phyloP scores from a whole-genome alignment of 2,888 invertebrate genomes.

The Nomada goodeniana region DNA sequence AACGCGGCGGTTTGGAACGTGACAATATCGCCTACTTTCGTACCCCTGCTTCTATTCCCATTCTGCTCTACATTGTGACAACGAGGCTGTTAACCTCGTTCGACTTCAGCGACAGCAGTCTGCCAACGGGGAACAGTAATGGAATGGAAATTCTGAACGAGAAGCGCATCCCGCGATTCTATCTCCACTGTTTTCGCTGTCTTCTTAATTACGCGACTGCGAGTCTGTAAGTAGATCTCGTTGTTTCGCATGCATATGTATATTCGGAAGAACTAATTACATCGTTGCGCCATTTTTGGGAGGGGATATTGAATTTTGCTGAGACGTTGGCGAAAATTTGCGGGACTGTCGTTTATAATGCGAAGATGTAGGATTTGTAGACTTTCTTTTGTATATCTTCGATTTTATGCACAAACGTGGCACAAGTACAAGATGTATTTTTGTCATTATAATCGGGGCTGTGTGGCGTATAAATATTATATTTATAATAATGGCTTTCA shows the following conservation, averaged over 20 bases:
- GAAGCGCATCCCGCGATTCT: slow-evolving; percentile 4
- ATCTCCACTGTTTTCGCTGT: not conserved
- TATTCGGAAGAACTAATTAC: not conserved
- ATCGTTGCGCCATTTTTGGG: no score
- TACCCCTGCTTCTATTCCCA: slow-evolving; percentile 31
- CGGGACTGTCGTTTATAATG: not conserved
- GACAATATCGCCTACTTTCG: slow-evolving; percentile 60
- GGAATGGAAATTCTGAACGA: slow-evolving; percentile 42
- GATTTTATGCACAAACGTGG: not conserved
- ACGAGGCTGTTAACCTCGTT: slow-evolving; percentile 68
- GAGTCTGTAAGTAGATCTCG: not conserved
- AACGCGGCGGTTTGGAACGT: slow-evolving; percentile 56
- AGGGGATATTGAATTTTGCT: not conserved
- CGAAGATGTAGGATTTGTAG: not conserved
- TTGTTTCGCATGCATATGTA: not conserved
- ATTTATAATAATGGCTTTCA: no score
- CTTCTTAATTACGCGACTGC: slow-evolving; percentile 3
- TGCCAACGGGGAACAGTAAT: slow-evolving; percentile 53
- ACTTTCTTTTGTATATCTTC: not conserved
- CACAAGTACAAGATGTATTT: no score
- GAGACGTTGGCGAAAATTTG: not conserved
- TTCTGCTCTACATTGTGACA: slow-evolving; percentile 57
- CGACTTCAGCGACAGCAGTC: slow-evolving; percentile 50
- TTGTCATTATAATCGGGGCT: no score
- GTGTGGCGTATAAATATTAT: no score